A percentile compares a stretch with the other conserved stretches of the same genome.
phyloP scores from a whole-genome alignment of 2,797 vertebrate species.

The Eulemur coronatus region DNA sequence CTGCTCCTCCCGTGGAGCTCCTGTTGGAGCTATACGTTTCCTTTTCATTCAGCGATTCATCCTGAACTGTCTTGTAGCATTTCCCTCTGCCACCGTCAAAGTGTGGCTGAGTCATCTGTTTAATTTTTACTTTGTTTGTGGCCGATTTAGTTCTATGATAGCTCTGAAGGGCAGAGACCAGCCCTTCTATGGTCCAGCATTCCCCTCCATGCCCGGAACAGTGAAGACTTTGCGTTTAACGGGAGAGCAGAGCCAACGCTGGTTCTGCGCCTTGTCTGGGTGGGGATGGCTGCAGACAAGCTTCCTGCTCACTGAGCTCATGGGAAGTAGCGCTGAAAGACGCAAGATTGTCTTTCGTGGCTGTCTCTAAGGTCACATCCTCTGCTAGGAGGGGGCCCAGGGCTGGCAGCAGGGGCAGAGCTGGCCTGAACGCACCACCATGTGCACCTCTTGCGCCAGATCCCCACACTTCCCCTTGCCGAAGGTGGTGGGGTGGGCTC shows the following conservation, averaged over 20 bases:
- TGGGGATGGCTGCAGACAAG: fast-evolving
- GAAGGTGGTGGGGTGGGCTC: not conserved
- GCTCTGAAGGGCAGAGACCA: not conserved
- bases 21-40: not conserved
- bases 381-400: not conserved
- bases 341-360: not conserved
- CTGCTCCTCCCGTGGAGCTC: not conserved
- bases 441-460: fast-evolving
- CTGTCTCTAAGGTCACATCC: not conserved
- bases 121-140: not conserved
- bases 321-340: not conserved
- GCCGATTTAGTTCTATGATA: not conserved
- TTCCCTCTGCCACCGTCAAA: not conserved
- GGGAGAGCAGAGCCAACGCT: not conserved
- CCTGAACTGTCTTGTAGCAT: not conserved
- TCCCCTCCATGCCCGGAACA: not conserved
- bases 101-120: not conserved
- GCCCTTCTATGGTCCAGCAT: not conserved
- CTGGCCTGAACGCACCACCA: not conserved
- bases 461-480: not conserved
- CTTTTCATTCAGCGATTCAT: not conserved
- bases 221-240: not conserved
- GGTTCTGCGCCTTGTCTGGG: not conserved
- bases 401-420: too few species aligned
- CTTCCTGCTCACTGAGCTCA: not conserved